Percentiles rank a stretch among this genome's conserved stretches.
phyloP scores from a whole-genome alignment of 2,113 vertebrate species.

The Lanius ludovicianus region DNA sequence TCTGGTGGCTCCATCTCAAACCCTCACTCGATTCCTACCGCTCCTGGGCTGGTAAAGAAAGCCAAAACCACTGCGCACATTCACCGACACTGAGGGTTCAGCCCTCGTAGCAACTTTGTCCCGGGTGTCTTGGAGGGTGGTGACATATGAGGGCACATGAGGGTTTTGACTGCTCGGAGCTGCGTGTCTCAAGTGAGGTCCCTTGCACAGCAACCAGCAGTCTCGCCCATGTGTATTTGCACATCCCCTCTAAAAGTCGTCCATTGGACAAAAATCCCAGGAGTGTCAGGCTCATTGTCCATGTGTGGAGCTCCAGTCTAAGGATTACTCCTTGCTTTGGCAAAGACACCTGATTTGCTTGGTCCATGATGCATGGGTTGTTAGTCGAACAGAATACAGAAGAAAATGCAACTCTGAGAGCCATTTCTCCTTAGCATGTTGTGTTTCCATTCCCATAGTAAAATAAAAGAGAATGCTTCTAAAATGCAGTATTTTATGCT shows the following conservation, averaged over 20 bases:
- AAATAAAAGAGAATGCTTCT: not conserved
- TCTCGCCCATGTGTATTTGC: not conserved
- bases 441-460: not conserved
- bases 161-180: not conserved
- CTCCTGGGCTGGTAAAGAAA: not conserved
- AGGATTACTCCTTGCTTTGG: not conserved
- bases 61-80: accelerated
- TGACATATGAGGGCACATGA: not conserved
- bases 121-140: accelerated
- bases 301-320: not conserved
- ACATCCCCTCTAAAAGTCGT: not conserved
- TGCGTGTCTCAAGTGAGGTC: accelerated
- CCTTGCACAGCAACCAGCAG: not conserved
- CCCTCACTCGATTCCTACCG: accelerated
- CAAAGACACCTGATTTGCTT: not conserved
- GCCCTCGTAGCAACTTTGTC: not conserved
- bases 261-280: not conserved
- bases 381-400: not conserved
- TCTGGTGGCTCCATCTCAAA: not conserved
- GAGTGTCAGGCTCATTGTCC: not conserved
- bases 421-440: not conserved
- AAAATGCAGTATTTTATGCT: not conserved
- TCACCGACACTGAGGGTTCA: not conserved
- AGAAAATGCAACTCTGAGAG: not conserved
- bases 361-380: not conserved